Evolutionary conservation across 1,140 invertebrate species (phyloP), one percentile per base, ranked within the genome.

Genomic region (Hypothenemus hampei): DNA sequence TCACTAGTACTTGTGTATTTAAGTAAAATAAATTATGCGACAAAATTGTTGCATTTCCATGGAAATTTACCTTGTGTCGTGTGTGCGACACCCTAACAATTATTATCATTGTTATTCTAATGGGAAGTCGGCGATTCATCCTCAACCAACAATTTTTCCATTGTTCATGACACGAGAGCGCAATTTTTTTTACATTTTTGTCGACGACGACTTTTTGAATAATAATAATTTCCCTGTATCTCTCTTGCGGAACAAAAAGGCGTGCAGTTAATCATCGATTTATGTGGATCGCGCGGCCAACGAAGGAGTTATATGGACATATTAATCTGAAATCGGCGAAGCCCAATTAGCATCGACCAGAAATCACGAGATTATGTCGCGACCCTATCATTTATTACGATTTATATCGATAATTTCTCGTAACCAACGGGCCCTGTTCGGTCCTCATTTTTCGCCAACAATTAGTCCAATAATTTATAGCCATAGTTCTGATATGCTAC

Each of bases 31-130:
- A n/a, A n/a, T n/a, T n/a, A n/a, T n/a, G n/a, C n/a, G n/a, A n/a
- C n/a, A n/a, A 41, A 51, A 51, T 41, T 41, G 48, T 36, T 51
- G 48, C 48, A 51, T 51, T 51, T 51, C 48, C 48, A 51, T 41
- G 48, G 48, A 41, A 36, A 23, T 51, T 51, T 35, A n/a, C n/a
- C n/a, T n/a, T n/a, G n/a, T n/a, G n/a, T n/a, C n/a, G 26, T 29
- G 41, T 51, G 48, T 26, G 39, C 23, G 33, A 35, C 29, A n/a
- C 15, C 36, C 16, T 31, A 19, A 10, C 29, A 39, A 41, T 51
- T 51, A 37, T 41, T 13, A 51, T 51, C 33, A 35, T 18, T 20
- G 16, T 47, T 22, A 29, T 47, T 31, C 40, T 37, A 23, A 48
- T 19, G 18, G 48, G 48, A 51, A 51, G 48, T 39, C 11, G 24